phyloP scores from a whole-genome alignment of 2,797 vertebrate genomes.

The Taenioides sp. region DNA sequence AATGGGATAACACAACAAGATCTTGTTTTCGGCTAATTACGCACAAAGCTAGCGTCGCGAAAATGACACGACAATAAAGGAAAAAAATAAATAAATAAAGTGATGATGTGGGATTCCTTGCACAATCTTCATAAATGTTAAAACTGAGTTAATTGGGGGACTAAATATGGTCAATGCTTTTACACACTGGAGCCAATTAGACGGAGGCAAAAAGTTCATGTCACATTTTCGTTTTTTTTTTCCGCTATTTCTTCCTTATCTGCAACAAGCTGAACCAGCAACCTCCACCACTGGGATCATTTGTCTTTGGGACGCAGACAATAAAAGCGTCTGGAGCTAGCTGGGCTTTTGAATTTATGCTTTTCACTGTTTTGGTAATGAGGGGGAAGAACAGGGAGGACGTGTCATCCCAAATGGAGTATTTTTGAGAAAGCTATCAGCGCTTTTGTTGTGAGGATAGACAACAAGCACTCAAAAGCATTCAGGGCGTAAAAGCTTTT shows the following conservation, averaged over 20 bases:
- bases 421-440: conserved; percentile 28
- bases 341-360: conserved; percentile 14
- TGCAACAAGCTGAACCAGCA: conserved; percentile 41
- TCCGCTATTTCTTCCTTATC: conserved; percentile 22
- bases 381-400: conserved; percentile 34
- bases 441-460: conserved; percentile 35
- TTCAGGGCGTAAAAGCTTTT: conserved; percentile 39
- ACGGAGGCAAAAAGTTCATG: conserved; percentile 45
- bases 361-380: conserved; percentile 11
- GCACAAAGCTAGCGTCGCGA: conserved; percentile 15
- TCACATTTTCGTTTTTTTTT: conserved; percentile 5
- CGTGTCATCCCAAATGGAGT: conserved; percentile 39
- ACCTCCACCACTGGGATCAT: conserved; percentile 26
- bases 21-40: conserved; percentile 50
- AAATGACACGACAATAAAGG: conserved; percentile 58
- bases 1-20: conserved; percentile 30
- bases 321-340: conserved; percentile 19
- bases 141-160: conserved; percentile 47
- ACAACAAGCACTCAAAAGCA: conserved; percentile 27
- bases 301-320: conserved; percentile 35
- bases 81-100: conserved; percentile 30
- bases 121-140: conserved; percentile 52
- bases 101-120: conserved; percentile 53
- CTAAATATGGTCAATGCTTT: conserved; percentile 57
- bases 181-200: conserved; percentile 51